Base-by-base conservation (phyloP, 92 coral and sea anemone genomes). In the Palythoa heliodiscus region DNA sequence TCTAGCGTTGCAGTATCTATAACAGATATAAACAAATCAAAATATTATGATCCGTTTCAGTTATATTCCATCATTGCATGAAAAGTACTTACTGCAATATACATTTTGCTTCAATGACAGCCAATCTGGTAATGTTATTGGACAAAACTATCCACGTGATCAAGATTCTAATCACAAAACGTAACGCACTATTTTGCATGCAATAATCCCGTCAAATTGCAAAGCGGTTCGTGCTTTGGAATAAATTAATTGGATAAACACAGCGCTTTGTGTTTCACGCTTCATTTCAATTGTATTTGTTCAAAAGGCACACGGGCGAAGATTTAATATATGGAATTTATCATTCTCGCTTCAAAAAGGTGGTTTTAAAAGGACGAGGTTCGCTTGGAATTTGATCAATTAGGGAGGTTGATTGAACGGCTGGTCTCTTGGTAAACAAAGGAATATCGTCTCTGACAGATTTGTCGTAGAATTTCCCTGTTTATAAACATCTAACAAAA, bases 381-480 rank as follows among this genome's bases (percentile, higher is more conserved):
- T 87, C 90, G 88, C 83, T 66, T 76, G 93, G 93, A 92, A 92
- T 92, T 92, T 88, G 78, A 87, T 89, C 70, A 92, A 89, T 82
- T 82, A 81, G 67, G 89, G 91, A 85, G 91, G 66, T 85, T 81
- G 80, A 76, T 85, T 78, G 82, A 76, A 38, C 87, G 16, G 25
- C 50, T 64, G 53, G 52, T 40, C 73, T 63, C 58, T 37, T 11
- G 66, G 74, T 80, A 80, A 80, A 80, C 84, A 80, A 14, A 29
- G 47, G 47, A 64, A 64, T 61, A 43, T 63, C 74, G 39, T 22
- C 73, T 19, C 60, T 80, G 84, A 80, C 84, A 80, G 84, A 66
- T 80, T 80, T 80, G 64, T 80, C 17, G 84, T 64, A 80, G 20
- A 68, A 11, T 64, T 80, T 66, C 20, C 4, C 22, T 43, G 16